Evolutionary conservation across 2,797 vertebrate species (phyloP).

Genomic region (Dicrostonyx torquatus): DNA sequence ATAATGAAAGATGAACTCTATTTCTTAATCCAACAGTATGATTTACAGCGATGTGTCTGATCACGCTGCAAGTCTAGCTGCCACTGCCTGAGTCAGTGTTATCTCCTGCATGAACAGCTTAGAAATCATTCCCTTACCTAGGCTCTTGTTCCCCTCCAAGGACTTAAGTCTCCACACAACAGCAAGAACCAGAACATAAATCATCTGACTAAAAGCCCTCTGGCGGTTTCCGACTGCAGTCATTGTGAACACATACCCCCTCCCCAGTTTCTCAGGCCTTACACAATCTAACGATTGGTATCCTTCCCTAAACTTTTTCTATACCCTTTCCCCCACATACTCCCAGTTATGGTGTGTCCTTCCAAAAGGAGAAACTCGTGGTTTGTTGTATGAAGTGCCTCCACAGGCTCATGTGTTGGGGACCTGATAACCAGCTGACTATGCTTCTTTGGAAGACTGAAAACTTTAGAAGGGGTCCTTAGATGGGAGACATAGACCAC

Average conservation of each 20-base stretch:
- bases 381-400: background rate
- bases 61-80: background rate
- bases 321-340: too few species aligned
- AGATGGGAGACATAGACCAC: background rate
- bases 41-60: background rate
- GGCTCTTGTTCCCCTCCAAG: background rate
- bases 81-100: background rate
- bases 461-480: background rate
- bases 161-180: background rate
- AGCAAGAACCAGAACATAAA: background rate
- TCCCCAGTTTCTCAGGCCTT: background rate
- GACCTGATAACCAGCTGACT: background rate
- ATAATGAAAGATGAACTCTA: background rate
- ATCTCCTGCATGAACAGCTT: background rate
- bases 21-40: background rate
- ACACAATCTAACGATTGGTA: background rate
- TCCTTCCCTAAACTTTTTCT: background rate
- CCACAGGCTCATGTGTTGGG: background rate
- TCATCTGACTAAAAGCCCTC: background rate
- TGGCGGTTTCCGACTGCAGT: fast-evolving
- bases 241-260: background rate
- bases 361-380: background rate
- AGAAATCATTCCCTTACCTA: background rate
- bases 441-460: background rate
- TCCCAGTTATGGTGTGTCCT: background rate